Percentiles rank a stretch among this genome's conserved stretches.
Conservation (phyloP, 2,797 vertebrate species). For the Cryptoprocta ferox region DNA sequence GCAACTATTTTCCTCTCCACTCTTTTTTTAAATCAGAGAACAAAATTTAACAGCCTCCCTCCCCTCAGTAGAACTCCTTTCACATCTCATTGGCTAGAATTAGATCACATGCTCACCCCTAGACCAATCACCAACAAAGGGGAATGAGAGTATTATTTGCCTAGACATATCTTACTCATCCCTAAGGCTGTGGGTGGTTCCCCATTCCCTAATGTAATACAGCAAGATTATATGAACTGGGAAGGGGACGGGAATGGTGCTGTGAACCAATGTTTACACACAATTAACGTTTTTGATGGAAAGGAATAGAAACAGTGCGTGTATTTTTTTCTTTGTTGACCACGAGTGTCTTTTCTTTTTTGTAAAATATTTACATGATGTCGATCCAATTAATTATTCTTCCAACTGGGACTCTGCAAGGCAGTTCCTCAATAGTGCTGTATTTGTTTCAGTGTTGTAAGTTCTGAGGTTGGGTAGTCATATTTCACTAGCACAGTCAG, state of each 20-base stretch:
- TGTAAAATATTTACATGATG: not conserved
- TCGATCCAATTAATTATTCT: conserved; percentile 36
- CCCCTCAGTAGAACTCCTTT: not conserved
- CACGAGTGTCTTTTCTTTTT: not conserved
- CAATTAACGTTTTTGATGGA: conserved; percentile 3
- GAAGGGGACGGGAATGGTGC: not conserved
- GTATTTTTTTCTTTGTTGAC: conserved; percentile 20
- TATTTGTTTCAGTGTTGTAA: conserved; percentile 30
- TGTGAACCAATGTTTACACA: not conserved
- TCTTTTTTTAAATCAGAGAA: not conserved
- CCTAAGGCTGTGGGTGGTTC: not conserved
- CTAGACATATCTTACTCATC: not conserved
- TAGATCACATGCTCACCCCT: conserved; percentile 1
- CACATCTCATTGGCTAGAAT: conserved; percentile 28
- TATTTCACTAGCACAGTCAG: conserved; percentile 58
- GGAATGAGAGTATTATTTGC: not conserved
- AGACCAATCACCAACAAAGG: not conserved
- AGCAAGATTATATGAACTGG: not conserved
- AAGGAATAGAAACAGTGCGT: not conserved
- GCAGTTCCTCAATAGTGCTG: not conserved
- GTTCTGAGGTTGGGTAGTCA: conserved; percentile 58
- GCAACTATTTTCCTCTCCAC: not conserved
- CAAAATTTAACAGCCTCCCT: not conserved
- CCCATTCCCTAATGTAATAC: not conserved
- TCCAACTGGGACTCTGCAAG: not conserved